Evolutionary conservation across 2,797 vertebrate species (phyloP).

Genomic region (Sebastes wilsoni): DNA sequence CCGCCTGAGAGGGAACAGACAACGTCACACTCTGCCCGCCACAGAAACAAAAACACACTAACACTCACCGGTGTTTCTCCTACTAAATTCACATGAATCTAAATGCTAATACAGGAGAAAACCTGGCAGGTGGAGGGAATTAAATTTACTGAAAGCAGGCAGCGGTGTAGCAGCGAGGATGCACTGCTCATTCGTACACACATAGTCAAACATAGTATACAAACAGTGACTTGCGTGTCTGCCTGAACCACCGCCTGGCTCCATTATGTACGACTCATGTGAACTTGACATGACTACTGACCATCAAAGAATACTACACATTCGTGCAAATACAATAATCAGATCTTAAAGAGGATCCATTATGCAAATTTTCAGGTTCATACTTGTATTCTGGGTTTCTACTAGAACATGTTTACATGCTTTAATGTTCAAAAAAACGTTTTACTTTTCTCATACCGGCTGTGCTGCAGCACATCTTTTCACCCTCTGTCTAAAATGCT

Average conservation of each 20-base stretch:
- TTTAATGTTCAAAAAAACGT: too few relatives aligned
- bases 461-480: too few relatives aligned
- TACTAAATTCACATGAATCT: not conserved
- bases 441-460: too few relatives aligned
- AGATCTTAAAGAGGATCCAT: not conserved
- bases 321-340: not conserved
- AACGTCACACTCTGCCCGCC: not conserved
- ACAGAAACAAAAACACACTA: not conserved
- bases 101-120: not conserved
- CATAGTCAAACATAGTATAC: not conserved
- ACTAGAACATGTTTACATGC: too few relatives aligned
- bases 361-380: too few relatives aligned
- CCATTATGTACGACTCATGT: not conserved
- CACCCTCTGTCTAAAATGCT: too few relatives aligned
- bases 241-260: not conserved
- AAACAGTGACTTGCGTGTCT: not conserved
- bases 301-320: not conserved
- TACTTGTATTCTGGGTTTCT: too few relatives aligned
- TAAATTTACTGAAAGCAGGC: not conserved
- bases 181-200: not conserved
- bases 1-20: slow-evolving; percentile 80
- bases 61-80: not conserved
- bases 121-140: not conserved
- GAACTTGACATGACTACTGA: not conserved
- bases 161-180: not conserved